A percentile compares a stretch with the other conserved stretches of the same genome.
phyloP scores from a whole-genome alignment of 2,888 invertebrate genomes.

The Drosophila histrio region DNA sequence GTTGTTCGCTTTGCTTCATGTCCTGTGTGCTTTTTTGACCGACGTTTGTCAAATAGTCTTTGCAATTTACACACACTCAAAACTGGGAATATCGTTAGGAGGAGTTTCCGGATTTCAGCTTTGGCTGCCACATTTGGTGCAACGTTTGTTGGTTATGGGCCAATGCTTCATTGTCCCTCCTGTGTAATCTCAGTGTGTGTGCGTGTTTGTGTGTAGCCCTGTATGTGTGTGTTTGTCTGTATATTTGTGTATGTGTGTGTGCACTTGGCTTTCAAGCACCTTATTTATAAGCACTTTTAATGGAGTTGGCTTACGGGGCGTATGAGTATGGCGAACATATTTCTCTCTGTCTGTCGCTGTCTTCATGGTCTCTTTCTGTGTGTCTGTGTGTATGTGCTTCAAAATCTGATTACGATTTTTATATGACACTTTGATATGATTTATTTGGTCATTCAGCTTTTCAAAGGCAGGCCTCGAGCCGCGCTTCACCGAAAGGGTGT shows the following conservation, averaged over 20 bases:
- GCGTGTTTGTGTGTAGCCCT: conserved; percentile 13
- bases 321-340: conserved; percentile 62
- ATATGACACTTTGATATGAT: conserved; percentile 84
- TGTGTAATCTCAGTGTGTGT: conserved; percentile 17
- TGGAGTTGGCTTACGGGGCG: conserved; percentile 75
- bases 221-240: conserved; percentile 14
- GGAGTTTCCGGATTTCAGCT: conserved; percentile 48
- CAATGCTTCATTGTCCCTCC: conserved; percentile 61
- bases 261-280: conserved; percentile 80
- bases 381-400: conserved; percentile 69
- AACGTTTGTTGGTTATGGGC: conserved; percentile 76
- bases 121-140: conserved; percentile 61
- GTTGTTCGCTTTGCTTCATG: conserved; percentile 51
- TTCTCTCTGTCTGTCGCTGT: conserved; percentile 37
- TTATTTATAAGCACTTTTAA: conserved; percentile 81
- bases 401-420: conserved; percentile 85
- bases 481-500: conserved; percentile 76
- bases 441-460: conserved; percentile 82
- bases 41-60: conserved; percentile 79
- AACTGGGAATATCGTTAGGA: conserved; percentile 26
- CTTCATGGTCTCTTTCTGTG: conserved; percentile 6
- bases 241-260: conserved; percentile 35
- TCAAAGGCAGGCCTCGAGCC: conserved; percentile 76
- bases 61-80: conserved; percentile 78
- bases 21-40: conserved; percentile 64